Conservation (phyloP, 2,113 vertebrate genomes). For the Laticauda laticaudata region DNA sequence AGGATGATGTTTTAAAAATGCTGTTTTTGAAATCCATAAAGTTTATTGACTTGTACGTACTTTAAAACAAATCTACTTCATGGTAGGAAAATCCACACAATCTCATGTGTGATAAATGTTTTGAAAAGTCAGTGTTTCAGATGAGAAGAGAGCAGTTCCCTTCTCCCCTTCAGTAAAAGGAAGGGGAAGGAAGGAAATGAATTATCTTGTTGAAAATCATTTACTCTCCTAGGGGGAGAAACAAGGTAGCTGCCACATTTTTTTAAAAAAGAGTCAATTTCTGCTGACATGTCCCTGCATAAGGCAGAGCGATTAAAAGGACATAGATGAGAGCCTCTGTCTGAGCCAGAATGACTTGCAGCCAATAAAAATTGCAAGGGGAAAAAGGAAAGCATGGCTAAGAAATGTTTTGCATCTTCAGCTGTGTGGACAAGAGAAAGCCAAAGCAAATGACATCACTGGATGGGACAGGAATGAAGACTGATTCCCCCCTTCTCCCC, state of each 20-base stretch:
- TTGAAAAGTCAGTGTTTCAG: background rate
- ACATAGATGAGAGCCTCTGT: background rate
- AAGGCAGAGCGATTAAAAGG: background rate
- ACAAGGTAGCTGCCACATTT: background rate
- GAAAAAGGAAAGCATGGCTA: background rate
- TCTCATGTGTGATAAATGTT: background rate
- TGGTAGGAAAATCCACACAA: background rate
- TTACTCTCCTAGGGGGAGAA: background rate
- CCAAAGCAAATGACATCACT: constrained; percentile 71
- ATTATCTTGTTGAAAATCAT: constrained; percentile 14
- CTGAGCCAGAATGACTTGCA: background rate
- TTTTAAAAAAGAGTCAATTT: background rate
- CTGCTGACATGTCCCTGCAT: constrained; percentile 34
- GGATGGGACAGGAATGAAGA: constrained; percentile 57
- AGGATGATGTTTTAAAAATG: background rate
- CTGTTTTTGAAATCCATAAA: background rate
- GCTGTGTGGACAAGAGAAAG: constrained; percentile 53
- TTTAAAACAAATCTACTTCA: background rate
- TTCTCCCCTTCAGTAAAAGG: background rate
- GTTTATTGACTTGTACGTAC: background rate
- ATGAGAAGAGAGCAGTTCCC: background rate
- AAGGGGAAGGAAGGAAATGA: background rate
- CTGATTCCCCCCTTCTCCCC: constrained; percentile 43
- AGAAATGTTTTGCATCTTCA: constrained; percentile 21
- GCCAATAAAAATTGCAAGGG: constrained; percentile 17